phyloP scores from a whole-genome alignment of 2,888 invertebrate genomes.

The Antitype chi region DNA sequence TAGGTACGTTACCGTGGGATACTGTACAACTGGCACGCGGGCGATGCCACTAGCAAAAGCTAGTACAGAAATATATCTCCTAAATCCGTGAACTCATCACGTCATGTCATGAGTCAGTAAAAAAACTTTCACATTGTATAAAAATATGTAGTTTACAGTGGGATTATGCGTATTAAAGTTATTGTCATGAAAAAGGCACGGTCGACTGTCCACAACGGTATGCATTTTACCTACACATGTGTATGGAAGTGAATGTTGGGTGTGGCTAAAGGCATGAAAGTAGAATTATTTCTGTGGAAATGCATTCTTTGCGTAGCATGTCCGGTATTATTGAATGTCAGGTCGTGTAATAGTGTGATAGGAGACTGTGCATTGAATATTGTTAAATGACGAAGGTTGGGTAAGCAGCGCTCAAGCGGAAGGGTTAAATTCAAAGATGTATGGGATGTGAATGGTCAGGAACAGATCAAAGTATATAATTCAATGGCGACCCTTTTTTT shows the following conservation, averaged over 20 bases:
- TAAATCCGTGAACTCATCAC: constrained; percentile 12
- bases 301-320: constrained; percentile 47
- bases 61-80: background rate
- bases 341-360: constrained; percentile 20
- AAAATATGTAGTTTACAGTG: constrained; percentile 15
- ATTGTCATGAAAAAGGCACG: constrained; percentile 42
- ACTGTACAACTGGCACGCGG: too few relatives aligned
- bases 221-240: constrained; percentile 31
- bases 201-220: constrained; percentile 47
- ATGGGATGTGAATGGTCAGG: constrained; percentile 19
- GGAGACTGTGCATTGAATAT: constrained; percentile 9
- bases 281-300: constrained; percentile 55
- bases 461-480: background rate
- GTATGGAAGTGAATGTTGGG: constrained; percentile 38
- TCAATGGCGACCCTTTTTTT: constrained; percentile 46
- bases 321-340: constrained; percentile 29
- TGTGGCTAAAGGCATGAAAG: constrained; percentile 57
- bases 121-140: constrained; percentile 42
- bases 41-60: too few relatives aligned
- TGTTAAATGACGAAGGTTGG: constrained; percentile 25
- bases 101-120: constrained; percentile 33
- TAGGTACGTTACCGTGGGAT: too few relatives aligned
- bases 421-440: constrained; percentile 18
- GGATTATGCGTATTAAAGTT: constrained; percentile 29
- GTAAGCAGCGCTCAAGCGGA: constrained; percentile 2